Percentiles rank a stretch among this genome's conserved stretches.
Conservation (phyloP, 2,888 invertebrate species). For the Nomada hirtipes region DNA sequence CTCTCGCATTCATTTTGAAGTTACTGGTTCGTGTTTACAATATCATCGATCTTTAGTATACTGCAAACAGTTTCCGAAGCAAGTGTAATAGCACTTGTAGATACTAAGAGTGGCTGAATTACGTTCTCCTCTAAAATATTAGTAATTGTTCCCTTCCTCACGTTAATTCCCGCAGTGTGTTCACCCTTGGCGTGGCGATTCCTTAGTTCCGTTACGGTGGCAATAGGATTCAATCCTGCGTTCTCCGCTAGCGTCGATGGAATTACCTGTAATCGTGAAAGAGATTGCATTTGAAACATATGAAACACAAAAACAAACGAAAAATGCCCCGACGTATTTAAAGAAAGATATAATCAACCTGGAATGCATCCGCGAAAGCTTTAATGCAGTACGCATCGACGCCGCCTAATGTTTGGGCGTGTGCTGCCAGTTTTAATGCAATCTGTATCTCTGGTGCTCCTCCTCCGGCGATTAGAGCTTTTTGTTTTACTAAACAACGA, state of each 20-base stretch:
- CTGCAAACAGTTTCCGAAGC: constrained; percentile 98
- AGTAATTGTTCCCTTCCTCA: constrained; percentile 97
- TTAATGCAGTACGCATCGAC: constrained; percentile 98
- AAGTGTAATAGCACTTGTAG: constrained; percentile 95
- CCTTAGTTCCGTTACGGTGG: constrained; percentile 98
- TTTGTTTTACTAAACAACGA: constrained; percentile 97
- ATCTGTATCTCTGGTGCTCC: constrained; percentile 99
- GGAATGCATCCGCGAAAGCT: constrained; percentile 97
- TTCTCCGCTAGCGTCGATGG: constrained; percentile 97
- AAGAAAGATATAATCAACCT: constrained; percentile 83
- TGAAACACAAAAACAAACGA: constrained; percentile 19
- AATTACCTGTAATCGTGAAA: constrained; percentile 86
- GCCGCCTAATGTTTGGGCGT: constrained; percentile 93
- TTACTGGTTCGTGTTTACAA: constrained; percentile 89
- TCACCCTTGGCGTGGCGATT: constrained; percentile 96
- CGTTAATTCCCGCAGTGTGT: constrained; percentile 96
- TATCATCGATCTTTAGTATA: constrained; percentile 99
- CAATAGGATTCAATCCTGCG: constrained; percentile 96
- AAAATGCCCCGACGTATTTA: background rate
- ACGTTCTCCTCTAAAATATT: constrained; percentile 99
- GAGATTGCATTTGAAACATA: background rate
- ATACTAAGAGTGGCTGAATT: constrained; percentile 98
- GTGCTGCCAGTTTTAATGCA: constrained; percentile 92
- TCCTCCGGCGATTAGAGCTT: constrained; percentile 96
- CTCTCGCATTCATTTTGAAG: constrained; percentile 9